phyloP scores from a whole-genome alignment of 2,888 invertebrate species.

The Amphiduros pacificus region DNA sequence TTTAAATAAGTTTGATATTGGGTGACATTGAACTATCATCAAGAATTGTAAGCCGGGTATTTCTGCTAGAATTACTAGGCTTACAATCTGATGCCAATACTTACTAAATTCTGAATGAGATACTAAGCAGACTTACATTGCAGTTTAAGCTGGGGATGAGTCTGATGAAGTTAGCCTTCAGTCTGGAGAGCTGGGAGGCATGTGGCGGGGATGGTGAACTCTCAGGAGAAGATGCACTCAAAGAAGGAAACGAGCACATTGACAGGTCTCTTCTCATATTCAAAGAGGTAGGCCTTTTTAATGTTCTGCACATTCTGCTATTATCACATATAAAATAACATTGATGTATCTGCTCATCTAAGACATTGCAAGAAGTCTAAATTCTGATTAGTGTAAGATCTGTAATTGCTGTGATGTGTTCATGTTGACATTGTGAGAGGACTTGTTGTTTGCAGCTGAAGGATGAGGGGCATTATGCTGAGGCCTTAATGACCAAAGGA shows the following conservation, averaged over 20 bases:
- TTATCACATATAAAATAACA: neutral
- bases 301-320: neutral
- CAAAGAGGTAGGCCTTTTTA: slow-evolving; percentile 44
- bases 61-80: no score
- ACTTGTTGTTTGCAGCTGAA: slow-evolving; percentile 45
- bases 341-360: neutral
- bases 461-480: slow-evolving; percentile 56
- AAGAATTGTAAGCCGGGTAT: no score
- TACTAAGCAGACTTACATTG: no score
- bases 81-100: no score
- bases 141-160: slow-evolving; percentile 56
- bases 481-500: slow-evolving; percentile 58
- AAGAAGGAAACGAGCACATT: slow-evolving; percentile 53
- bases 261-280: slow-evolving; percentile 54
- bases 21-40: no score
- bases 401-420: neutral
- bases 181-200: slow-evolving; percentile 58
- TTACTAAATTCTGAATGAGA: no score
- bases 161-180: slow-evolving; percentile 56
- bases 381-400: neutral
- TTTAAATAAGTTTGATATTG: no score
- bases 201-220: slow-evolving; percentile 48
- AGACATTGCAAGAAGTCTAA: neutral
- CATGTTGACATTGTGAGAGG: no score
- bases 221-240: slow-evolving; percentile 46